Base-by-base conservation (phyloP, 2,888 invertebrate genomes). In the Tenthredo notha region DNA sequence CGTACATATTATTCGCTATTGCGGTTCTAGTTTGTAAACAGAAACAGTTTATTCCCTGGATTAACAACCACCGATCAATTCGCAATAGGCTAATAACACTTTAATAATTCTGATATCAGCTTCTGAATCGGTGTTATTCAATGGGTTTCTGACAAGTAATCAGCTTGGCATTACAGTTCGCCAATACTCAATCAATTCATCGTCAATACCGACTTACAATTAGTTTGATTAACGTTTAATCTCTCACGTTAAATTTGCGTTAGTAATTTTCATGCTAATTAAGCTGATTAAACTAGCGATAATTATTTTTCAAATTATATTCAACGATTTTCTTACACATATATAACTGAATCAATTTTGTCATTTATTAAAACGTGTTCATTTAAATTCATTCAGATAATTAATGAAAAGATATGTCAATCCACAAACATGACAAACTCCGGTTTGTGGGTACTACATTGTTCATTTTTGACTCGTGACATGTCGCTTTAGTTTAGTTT, bases 51-150 rank as follows among this genome's bases (percentile, higher is more conserved):
- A 72, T 12, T 21, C 21, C 40, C 3, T 43, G 40, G 7, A 72
- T 72, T 37, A 37, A 72, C 37, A n/a, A 72, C 37, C 40, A 4
- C n/a, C 72, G 7, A 72, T 72, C 72, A n/a, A 43, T 72, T 43
- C 9, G 21, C 25, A 43, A 21, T 40, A 43, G n/a, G 40, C 43
- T 21, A 72, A 72, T 72, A 43, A 40, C 9, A 21, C 72, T 72
- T 72, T 15, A 43, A 37, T 72, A 43, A 72, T 72, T 72, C 40
- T 40, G 12, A 40, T 43, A 72, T 18, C n/a, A 72, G 21, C n/a
- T 72, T 40, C n/a, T 72, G 72, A 1, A 43, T 72, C 21, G 21
- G 21, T 72, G 72, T 72, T 25, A 25, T 25, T n/a, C 72, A 37
- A 37, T 40, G 72, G 18, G 21, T 40, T 40, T 43, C 40, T 72